A percentile compares a stretch with the other conserved stretches of the same genome.
Evolutionary conservation across 2,797 vertebrate species (phyloP).

Genomic region (Pangasius macronema): DNA sequence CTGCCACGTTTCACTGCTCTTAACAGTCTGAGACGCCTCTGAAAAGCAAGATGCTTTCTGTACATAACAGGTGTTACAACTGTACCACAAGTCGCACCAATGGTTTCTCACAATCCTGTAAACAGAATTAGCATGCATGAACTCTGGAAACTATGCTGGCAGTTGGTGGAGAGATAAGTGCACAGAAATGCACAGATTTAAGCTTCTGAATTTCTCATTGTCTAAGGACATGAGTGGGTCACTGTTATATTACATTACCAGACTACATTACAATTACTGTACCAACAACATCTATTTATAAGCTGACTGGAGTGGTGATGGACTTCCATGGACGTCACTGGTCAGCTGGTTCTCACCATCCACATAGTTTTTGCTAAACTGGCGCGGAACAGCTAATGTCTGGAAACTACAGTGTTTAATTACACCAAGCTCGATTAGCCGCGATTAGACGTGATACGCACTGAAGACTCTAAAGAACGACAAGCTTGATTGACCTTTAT

Average conservation of each 20-base stretch:
- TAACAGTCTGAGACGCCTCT: background rate
- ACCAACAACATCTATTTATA: too few relatives aligned
- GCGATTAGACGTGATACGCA: background rate
- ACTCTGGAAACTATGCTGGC: background rate
- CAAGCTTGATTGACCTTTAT: constrained; percentile 22
- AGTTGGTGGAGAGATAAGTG: background rate
- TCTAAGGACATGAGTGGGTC: background rate
- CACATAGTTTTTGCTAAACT: background rate
- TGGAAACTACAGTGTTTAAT: background rate
- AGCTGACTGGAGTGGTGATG: background rate
- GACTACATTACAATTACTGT: background rate
- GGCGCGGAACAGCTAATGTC: background rate
- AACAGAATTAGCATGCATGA: background rate
- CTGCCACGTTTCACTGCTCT: background rate
- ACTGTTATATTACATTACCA: background rate
- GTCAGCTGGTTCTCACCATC: too few relatives aligned
- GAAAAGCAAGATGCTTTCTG: background rate
- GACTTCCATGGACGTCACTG: background rate
- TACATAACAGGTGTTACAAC: background rate
- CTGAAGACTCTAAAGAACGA: background rate
- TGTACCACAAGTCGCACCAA: background rate
- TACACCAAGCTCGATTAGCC: background rate
- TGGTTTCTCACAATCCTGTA: background rate
- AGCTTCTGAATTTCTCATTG: background rate
- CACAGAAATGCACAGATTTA: background rate